Base-by-base conservation (phyloP, 1,140 invertebrate genomes). In the Eubasilissa regina region DNA sequence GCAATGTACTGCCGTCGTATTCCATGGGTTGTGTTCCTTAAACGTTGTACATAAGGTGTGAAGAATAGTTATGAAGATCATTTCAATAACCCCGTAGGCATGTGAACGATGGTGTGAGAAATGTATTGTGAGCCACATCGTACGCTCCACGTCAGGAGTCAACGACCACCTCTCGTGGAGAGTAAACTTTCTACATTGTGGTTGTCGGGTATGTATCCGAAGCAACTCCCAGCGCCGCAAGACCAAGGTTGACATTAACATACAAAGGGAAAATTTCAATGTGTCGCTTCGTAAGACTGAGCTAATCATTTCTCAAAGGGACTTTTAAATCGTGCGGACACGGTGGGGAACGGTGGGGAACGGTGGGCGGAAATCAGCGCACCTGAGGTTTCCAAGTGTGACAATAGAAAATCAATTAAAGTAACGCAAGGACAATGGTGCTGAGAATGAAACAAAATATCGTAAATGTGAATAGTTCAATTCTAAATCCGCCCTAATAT, bases 191-290 rank as follows among this genome's bases (percentile, higher is more conserved):
- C 60, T 64, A 64, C 25, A 62, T 43, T 17, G 19, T 17, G 15
- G 19, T 17, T 21, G 48, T 51, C 11, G 3, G 48, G 11, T 15
- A 8, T 8, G 11, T 51, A 8, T 8, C 48, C 48, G n/a, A 3
- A 8, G n/a, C 11, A 8, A 51, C 11, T 51, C n/a, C n/a, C n/a
- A n/a, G n/a, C n/a, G n/a, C n/a, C n/a, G n/a, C n/a, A n/a, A n/a
- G n/a, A 19, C 21, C 60, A 64, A 64, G 60, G 60, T 62, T 62
- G 12, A 64, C 25, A 64, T 64, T 64, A 35, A 64, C 60, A 64
- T 43, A 64, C 60, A 64, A 64, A 64, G 60, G 60, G 35, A 8
- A n/a, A 8, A 58, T 58, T 58, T 11, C 17, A 58, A 58, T 53
- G 17, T 58, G 21, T 15, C 21, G 21, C 55, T 9, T 58, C 15